phyloP scores from a whole-genome alignment of 2,888 invertebrate species.

The Drosophila mimica region DNA sequence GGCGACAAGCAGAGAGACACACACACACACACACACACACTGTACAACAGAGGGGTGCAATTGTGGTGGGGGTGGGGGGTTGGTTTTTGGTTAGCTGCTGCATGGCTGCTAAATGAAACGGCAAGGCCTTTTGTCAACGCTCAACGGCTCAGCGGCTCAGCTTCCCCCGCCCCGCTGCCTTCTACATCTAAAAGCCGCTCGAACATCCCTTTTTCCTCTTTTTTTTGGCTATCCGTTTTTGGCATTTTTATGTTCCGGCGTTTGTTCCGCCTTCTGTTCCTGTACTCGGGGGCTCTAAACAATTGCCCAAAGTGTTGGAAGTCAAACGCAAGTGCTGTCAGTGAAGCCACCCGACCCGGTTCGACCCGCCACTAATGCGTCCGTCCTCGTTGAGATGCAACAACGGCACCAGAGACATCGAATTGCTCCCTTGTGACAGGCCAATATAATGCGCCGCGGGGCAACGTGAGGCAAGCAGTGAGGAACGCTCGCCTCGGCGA shows the following conservation, averaged over 20 bases:
- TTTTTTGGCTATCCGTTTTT: slow-evolving; percentile 51
- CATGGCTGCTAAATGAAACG: slow-evolving; percentile 78
- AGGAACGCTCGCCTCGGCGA: slow-evolving; percentile 49
- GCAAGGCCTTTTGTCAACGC: slow-evolving; percentile 81
- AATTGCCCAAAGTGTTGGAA: slow-evolving; percentile 83
- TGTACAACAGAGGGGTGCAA: slow-evolving; percentile 39
- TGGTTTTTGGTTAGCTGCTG: slow-evolving; percentile 35
- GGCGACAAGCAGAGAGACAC: slow-evolving; percentile 64
- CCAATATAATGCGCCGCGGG: slow-evolving; percentile 85
- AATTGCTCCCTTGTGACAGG: slow-evolving; percentile 85
- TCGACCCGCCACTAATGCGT: slow-evolving; percentile 59
- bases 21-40: slow-evolving; percentile 11
- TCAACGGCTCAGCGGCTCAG: slow-evolving; percentile 49
- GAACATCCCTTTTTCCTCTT: slow-evolving; percentile 62
- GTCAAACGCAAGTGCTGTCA: slow-evolving; percentile 80
- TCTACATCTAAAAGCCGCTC: slow-evolving; percentile 7
- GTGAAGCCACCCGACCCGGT: slow-evolving; percentile 65
- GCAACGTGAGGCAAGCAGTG: slow-evolving; percentile 41
- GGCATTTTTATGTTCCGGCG: slow-evolving; percentile 83
- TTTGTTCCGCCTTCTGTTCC: slow-evolving; percentile 85
- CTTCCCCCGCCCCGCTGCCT: neutral
- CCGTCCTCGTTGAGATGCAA: slow-evolving; percentile 38
- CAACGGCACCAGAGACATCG: slow-evolving; percentile 69
- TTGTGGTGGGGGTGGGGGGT: slow-evolving; percentile 17
- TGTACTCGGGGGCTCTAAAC: slow-evolving; percentile 66